Percentiles rank a stretch among this genome's conserved stretches.
Evolutionary conservation across 1,140 invertebrate species (phyloP).

Genomic region (Xylocopa sonorina): DNA sequence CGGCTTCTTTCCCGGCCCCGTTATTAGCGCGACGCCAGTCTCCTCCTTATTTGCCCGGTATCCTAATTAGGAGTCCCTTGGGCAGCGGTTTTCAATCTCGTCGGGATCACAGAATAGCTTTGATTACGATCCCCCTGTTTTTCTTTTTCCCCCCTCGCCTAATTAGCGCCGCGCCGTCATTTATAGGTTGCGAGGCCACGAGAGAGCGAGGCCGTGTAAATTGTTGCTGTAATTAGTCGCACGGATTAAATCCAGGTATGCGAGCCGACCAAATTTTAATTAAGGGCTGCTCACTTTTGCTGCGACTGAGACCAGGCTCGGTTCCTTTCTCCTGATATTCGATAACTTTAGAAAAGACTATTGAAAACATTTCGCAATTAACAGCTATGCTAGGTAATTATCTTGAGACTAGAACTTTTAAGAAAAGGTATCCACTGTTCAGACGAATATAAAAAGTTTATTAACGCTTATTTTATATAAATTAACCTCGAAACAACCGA

Average conservation of each 20-base stretch:
- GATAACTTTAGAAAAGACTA: too few species aligned
- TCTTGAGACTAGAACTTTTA: too few species aligned
- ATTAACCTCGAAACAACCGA: too few species aligned
- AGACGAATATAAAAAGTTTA: too few species aligned
- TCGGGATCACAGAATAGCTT: not conserved
- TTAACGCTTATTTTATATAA: too few species aligned
- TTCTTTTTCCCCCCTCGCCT: not conserved
- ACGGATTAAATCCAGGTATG: not conserved
- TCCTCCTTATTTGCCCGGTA: conserved; percentile 17
- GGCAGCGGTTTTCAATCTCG: conserved; percentile 2
- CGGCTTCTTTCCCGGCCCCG: not conserved
- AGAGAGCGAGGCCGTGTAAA: too few species aligned
- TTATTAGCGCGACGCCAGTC: conserved; percentile 21
- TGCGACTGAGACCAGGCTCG: rapidly evolving
- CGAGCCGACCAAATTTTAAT: not conserved
- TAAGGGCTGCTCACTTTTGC: not conserved
- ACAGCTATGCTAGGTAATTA: too few species aligned
- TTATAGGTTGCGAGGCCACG: too few species aligned
- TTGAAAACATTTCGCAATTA: too few species aligned
- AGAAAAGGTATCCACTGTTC: too few species aligned
- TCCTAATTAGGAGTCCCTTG: conserved; percentile 13
- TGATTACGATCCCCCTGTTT: not conserved
- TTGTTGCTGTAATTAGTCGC: not conserved
- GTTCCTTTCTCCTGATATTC: too few species aligned
- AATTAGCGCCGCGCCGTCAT: not conserved